These are phyloP conservation scores for Crypturellus tataupa DNA, from an alignment of 2,797 vertebrate species.

Conservation along the genomic window DNA sequence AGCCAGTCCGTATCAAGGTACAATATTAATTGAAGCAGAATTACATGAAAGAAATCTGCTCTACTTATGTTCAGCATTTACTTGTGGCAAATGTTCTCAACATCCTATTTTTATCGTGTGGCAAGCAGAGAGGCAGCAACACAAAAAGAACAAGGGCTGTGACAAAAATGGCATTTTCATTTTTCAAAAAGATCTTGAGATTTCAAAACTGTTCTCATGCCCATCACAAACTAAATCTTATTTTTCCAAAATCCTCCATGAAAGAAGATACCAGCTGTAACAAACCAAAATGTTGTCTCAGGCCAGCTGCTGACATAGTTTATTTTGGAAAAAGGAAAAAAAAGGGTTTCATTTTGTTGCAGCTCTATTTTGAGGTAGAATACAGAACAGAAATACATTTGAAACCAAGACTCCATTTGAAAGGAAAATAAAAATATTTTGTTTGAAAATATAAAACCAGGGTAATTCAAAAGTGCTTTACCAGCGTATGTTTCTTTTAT, in stretches of 20 bases:
- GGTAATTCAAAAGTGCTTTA: neutral
- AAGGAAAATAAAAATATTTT: conserved; percentile 19
- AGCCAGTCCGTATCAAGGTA: neutral
- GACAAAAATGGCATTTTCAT: conserved; percentile 43
- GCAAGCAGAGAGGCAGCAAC: neutral
- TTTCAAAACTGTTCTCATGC: conserved; percentile 49
- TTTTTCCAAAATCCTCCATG: conserved; percentile 48
- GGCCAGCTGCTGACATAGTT: conserved; percentile 44
- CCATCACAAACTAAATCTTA: conserved; percentile 51
- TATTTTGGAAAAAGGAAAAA: conserved; percentile 22
- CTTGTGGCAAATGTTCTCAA: conserved; percentile 2
- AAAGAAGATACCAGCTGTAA: conserved; percentile 43
- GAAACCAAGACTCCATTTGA: neutral
- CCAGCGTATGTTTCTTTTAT: neutral
- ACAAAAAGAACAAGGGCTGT: conserved; percentile 13
- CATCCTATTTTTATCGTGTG: conserved; percentile 9
- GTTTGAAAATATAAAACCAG: neutral
- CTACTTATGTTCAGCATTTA: neutral
- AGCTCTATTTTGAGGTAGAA: neutral
- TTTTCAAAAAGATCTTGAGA: conserved; percentile 39
- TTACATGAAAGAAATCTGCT: neutral
- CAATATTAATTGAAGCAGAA: conserved; percentile 13
- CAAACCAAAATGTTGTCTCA: conserved; percentile 47
- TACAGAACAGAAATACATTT: neutral
- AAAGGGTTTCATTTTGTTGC: conserved; percentile 42